A percentile compares a stretch with the other conserved stretches of the same genome.
Conservation (phyloP, 2,888 invertebrate genomes). For the Cephus nigrinus region DNA sequence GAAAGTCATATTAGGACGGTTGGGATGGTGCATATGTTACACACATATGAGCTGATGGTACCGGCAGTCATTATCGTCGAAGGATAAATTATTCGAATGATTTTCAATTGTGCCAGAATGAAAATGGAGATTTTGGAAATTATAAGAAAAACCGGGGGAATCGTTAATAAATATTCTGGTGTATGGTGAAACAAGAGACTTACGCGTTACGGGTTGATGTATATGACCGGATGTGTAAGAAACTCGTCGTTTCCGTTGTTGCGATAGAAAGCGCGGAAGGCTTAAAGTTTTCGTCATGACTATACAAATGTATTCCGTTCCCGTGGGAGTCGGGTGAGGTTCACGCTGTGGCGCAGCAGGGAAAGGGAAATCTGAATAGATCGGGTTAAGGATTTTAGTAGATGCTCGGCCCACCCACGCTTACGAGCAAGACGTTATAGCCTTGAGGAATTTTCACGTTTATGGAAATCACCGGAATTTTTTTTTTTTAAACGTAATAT, state of each 20-base stretch:
- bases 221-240: not conserved
- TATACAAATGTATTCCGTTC: not conserved
- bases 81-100: not conserved
- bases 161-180: not conserved
- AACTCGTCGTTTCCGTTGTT: not conserved
- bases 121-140: not conserved
- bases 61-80: not conserved
- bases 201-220: not conserved
- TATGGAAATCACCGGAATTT: not conserved
- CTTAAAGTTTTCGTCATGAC: not conserved
- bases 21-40: not conserved
- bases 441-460: not conserved
- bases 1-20: not conserved
- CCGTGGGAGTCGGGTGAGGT: not conserved
- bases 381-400: not conserved
- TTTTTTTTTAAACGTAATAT: not conserved
- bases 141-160: not conserved
- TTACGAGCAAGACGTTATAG: not conserved
- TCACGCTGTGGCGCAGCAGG: not conserved
- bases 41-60: not conserved
- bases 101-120: not conserved
- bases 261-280: not conserved
- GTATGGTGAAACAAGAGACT: not conserved
- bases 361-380: not conserved
- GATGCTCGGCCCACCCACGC: not conserved